Base-by-base conservation (phyloP, 2,113 vertebrate genomes). In the Peromyscus leucopus region DNA sequence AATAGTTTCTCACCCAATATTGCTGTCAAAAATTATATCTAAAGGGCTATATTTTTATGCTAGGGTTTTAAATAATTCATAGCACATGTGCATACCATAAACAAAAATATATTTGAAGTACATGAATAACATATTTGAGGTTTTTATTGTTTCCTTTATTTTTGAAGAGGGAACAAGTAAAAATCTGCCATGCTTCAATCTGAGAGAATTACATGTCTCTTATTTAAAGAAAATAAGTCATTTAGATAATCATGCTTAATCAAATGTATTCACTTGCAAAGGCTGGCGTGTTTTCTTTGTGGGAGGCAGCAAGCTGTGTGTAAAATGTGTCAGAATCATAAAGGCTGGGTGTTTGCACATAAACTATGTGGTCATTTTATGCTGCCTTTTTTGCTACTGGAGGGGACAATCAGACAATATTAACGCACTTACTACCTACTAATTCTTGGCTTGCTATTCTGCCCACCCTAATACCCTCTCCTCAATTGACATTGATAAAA, bases 1-100 rank as follows among this genome's bases (percentile, higher is more conserved):
- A 79, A 80, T 98, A 83, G n/a, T 97, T 96, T 98, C 93, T 97
- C 76, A 95, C 86, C 80, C 94, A 98, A 48, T 98, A 98, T 92
- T 97, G 71, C 78, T 76, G 7, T 88, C 87, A 98, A 84, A 95
- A 98, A 91, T 79, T 31, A 57, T 91, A 88, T 98, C 96, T 48
- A 71, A 79, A 97, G 36, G 85, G 42, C 15, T 65, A 55, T 42
- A 79, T 88, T 97, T 91, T 74, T 93, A 46, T 31, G 94, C 1
- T 74, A 63, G 61, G 2, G 0, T 94, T 97, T 98, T 97, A 96
- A 97, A 97, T 97, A 97, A 98, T 98, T 42, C 55, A 93, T 24
- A 97, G 55, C 83, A 96, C 76, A 95, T 76, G 33, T 90, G 87
- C 13, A 26, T 7, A 78, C 2, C 31, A 97, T 61, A 96, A 86